Evolutionary conservation across 2,113 vertebrate genomes (phyloP), one percentile per base, ranked within the genome.

Genomic region (Sclerurus mexicanus): DNA sequence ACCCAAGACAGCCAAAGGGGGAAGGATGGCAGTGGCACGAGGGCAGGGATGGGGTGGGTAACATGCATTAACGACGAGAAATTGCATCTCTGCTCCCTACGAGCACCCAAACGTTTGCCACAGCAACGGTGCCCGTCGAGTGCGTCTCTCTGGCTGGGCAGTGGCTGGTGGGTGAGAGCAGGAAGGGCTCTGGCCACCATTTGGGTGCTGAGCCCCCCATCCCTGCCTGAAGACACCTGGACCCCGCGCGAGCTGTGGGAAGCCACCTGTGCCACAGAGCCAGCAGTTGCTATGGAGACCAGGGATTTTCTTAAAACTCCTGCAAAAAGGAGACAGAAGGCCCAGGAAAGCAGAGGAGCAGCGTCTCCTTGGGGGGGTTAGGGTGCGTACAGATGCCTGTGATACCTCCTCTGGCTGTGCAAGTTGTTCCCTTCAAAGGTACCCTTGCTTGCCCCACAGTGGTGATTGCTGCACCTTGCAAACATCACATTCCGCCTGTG

Each of bases 271-370:
- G 21, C 63, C 92, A 77, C 44, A 11, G 90, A 97, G 96, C 96
- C 49, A 75, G 71, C 35, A 2, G 97, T 98, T 97, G 85, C 97
- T 52, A 97, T 94, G 94, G 97, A 39, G 87, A 98, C 93, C 19
- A 24, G 27, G 8, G 28, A 79, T 95, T 97, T 80, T 60, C 95
- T 80, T 88, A 74, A 87, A 96, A 96, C 88, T 90, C 88, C 75
- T 64, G 82, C 42, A 76, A 89, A 83, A 90, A 86, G 73, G 73
- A 95, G 72, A 63, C 1, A 2, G 5, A 77, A 95, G 92, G 92
- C 83, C 94, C 66, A 56, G 40, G 93, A 47, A 95, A 74, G 89
- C 76, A 23, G 50, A 27, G 37, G 85, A 88, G 77, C 63, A 69
- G 63, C 5, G 4, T 37, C 62, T 84, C 52, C 60, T 67, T 27